Conservation (phyloP, 2,113 vertebrate species). For the Prunella fulvescens region DNA sequence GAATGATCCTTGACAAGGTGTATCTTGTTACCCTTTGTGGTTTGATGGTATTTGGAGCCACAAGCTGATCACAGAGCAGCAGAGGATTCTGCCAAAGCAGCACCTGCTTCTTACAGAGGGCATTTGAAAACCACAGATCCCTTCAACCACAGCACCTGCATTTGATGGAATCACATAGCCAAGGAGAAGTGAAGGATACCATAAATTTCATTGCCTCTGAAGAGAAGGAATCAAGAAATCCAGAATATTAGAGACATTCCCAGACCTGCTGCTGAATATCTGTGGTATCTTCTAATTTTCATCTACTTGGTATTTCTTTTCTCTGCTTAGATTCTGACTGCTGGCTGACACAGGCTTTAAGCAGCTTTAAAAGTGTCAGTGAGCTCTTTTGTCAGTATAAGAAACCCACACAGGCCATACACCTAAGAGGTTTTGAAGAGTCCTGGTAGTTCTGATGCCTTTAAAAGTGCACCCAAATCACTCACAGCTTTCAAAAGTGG, state of each 20-base stretch:
- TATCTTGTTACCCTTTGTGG: too few species aligned
- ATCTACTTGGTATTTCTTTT: neutral
- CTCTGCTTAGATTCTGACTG: neutral
- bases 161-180: neutral
- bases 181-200: neutral
- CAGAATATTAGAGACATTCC: neutral
- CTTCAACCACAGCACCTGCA: neutral
- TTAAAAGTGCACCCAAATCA: neutral
- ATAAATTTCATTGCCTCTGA: neutral
- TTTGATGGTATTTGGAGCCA: neutral
- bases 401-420: neutral
- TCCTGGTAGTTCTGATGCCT: neutral
- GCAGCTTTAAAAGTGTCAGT: neutral
- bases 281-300: neutral
- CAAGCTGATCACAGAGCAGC: rapidly evolving
- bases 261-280: neutral
- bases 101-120: neutral
- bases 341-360: neutral
- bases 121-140: neutral
- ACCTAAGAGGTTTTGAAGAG: neutral
- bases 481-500: neutral
- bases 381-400: neutral
- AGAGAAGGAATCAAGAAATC: neutral
- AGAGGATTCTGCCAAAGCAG: neutral
- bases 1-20: neutral